Evolutionary conservation across 2,113 vertebrate genomes (phyloP).

Genomic region (Chloropsis hardwickii): DNA sequence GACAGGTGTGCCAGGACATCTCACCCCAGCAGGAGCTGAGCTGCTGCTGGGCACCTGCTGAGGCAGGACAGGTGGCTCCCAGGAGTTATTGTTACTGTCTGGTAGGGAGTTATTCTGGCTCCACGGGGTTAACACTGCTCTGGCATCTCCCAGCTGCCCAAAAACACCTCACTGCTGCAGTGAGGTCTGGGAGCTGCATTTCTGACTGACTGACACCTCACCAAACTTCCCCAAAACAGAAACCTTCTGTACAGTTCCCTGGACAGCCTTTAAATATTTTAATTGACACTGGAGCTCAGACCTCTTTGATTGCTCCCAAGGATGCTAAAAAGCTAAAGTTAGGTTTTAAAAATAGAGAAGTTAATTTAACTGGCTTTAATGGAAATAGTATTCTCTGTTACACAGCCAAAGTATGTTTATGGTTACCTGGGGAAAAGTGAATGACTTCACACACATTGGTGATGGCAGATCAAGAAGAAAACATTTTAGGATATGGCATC

Average conservation of each 20-base stretch:
- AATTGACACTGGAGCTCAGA: background rate
- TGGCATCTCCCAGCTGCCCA: background rate
- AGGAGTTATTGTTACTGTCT: accelerated
- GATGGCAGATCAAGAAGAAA: background rate
- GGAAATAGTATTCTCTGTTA: background rate
- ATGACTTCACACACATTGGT: background rate
- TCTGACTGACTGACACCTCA: background rate
- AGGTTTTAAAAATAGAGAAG: background rate
- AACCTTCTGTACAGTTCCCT: background rate
- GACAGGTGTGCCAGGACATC: background rate
- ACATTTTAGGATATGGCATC: background rate
- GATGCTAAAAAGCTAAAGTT: background rate
- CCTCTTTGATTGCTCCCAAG: background rate
- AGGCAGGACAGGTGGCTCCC: background rate
- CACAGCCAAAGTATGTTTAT: background rate
- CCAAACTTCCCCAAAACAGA: background rate
- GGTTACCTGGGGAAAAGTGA: background rate
- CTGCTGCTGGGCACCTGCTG: background rate
- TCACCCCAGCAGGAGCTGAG: background rate
- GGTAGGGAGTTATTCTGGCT: background rate
- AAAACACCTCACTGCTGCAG: background rate
- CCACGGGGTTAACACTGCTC: background rate
- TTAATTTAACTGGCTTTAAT: background rate
- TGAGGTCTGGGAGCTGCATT: background rate
- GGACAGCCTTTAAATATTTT: no score